Conservation (phyloP, 2,113 vertebrate species). For the Egretta garzetta region DNA sequence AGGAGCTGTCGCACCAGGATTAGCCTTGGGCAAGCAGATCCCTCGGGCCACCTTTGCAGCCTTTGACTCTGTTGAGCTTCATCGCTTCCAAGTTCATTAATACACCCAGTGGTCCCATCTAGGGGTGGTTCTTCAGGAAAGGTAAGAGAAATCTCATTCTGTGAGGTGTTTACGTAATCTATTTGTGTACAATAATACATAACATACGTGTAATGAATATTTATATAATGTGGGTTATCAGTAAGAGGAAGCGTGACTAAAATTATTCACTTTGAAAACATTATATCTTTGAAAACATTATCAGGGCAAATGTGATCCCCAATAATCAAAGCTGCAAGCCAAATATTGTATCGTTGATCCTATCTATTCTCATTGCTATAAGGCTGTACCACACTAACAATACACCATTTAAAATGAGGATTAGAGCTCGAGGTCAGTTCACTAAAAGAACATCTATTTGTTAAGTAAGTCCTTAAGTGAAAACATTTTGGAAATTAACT, state of each 20-base stretch:
- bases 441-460: not conserved
- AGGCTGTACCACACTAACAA: not conserved
- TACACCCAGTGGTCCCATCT: not conserved
- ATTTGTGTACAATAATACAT: not conserved
- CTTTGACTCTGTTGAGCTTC: not conserved
- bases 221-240: not conserved
- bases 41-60: not conserved
- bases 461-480: not conserved
- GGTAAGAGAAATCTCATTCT: not conserved
- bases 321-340: not conserved
- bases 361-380: not conserved
- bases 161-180: not conserved
- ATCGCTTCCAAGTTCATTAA: not conserved
- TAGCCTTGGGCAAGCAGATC: not conserved
- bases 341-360: not conserved
- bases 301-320: not conserved
- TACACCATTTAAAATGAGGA: not conserved
- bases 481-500: not conserved
- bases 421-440: not conserved
- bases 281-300: not conserved
- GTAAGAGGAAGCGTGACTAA: not conserved
- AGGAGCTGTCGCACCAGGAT: not conserved
- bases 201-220: not conserved
- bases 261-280: not conserved
- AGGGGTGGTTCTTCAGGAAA: not conserved